Percentiles rank a stretch among this genome's conserved stretches.
Evolutionary conservation across 2,888 invertebrate species (phyloP).

Genomic region (Sphaerophoria taeniata): DNA sequence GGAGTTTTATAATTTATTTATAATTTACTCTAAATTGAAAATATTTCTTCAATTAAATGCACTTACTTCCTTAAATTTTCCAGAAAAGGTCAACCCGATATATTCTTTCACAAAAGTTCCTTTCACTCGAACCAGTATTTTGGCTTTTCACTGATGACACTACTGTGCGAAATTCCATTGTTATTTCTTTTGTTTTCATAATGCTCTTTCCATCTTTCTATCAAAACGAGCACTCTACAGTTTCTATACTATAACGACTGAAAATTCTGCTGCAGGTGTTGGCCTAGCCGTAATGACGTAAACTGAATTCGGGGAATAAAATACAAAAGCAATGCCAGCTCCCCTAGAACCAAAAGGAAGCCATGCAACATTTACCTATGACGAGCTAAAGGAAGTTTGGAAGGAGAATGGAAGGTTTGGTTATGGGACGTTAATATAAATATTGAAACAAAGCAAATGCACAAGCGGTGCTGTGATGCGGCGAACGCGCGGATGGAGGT

Average conservation of each 20-base stretch:
- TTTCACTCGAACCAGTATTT: constrained; percentile 14
- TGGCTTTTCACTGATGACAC: constrained; percentile 61
- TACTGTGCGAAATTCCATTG: constrained; percentile 55
- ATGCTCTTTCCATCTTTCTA: neutral
- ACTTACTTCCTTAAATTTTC: too few relatives aligned
- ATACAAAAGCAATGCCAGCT: constrained; percentile 15
- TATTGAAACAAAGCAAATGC: constrained; percentile 56
- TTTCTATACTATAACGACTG: constrained; percentile 26
- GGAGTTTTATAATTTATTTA: too few relatives aligned
- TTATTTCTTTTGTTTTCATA: constrained; percentile 32
- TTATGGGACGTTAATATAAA: constrained; percentile 31
- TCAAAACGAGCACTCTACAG: constrained; percentile 12
- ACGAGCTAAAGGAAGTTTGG: neutral
- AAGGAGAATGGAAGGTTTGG: neutral
- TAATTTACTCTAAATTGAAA: too few relatives aligned
- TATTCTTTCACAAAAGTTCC: constrained; percentile 30
- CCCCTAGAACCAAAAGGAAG: constrained; percentile 10
- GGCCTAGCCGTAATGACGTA: constrained; percentile 66
- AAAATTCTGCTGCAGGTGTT: constrained; percentile 68
- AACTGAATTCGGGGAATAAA: constrained; percentile 62
- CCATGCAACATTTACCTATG: neutral
- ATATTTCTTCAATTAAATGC: too few relatives aligned
- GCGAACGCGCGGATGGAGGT: too few relatives aligned
- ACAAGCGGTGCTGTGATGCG: neutral
- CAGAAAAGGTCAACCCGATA: neutral